These are phyloP conservation scores for Aromia moschata DNA, from an alignment of 2,888 invertebrate genomes.

Conservation along the genomic window DNA sequence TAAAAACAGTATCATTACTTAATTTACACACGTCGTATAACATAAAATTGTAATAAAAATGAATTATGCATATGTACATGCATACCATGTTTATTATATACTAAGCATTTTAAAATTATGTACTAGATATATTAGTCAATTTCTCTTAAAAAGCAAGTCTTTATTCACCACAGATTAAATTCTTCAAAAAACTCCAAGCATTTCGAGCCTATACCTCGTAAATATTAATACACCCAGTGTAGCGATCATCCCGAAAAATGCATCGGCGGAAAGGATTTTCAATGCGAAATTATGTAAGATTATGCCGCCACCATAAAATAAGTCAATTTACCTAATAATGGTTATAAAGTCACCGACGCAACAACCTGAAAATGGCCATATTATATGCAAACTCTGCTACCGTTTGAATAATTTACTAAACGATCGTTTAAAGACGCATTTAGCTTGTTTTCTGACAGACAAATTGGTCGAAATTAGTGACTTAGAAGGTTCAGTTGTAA, in stretches of 20 bases:
- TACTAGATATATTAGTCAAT: neutral
- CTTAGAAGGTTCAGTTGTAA: neutral
- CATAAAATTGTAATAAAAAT: too few species aligned
- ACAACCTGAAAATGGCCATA: conserved; percentile 47
- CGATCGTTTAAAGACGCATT: conserved; percentile 23
- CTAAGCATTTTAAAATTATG: neutral
- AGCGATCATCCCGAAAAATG: neutral
- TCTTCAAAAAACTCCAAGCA: neutral
- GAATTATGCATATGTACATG: too few species aligned
- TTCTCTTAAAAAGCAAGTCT: neutral
- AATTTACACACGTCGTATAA: too few species aligned
- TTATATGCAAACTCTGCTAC: conserved; percentile 33
- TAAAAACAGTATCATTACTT: too few species aligned
- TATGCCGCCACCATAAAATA: conserved; percentile 39
- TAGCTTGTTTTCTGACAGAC: conserved; percentile 20
- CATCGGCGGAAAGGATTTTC: conserved; percentile 39
- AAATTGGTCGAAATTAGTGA: conserved; percentile 13
- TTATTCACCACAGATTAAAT: neutral
- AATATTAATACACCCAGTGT: neutral
- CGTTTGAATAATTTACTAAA: conserved; percentile 29
- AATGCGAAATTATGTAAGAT: conserved; percentile 43
- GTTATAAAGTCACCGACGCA: conserved; percentile 47
- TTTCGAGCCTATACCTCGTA: neutral
- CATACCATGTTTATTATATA: neutral
- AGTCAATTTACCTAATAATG: conserved; percentile 52